phyloP scores from a whole-genome alignment of 2,113 vertebrate genomes.

The Syngnathus scovelli region DNA sequence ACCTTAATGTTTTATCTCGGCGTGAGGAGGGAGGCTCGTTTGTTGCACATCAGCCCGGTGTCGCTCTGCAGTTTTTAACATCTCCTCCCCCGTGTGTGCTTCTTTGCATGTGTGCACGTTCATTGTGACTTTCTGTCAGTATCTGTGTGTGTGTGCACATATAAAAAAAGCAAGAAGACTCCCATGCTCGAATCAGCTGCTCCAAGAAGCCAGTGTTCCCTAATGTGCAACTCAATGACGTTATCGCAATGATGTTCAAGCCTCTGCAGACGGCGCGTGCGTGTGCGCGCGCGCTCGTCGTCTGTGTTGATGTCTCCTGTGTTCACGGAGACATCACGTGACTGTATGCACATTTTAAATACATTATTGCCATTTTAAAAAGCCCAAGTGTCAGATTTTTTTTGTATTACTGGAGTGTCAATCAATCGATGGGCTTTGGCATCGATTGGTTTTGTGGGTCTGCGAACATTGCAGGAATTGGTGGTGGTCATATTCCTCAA shows the following conservation, averaged over 20 bases:
- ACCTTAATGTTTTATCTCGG: not conserved
- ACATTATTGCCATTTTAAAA: not conserved
- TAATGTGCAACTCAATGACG: constrained; percentile 7
- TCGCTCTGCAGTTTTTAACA: not conserved
- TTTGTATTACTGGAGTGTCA: not conserved
- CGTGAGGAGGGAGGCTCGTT: not conserved
- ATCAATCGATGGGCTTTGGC: not conserved
- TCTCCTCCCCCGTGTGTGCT: not conserved
- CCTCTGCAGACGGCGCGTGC: constrained; percentile 3
- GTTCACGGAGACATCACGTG: not conserved
- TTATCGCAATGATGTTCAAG: constrained; percentile 4
- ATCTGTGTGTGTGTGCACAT: not conserved
- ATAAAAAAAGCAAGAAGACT: not conserved
- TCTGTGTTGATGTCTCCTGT: not conserved
- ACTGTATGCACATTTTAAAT: not conserved
- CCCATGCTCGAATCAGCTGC: not conserved
- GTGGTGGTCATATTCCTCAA: not conserved
- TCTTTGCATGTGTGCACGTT: not conserved
- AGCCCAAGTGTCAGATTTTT: not conserved
- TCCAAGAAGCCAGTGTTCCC: constrained; percentile 1
- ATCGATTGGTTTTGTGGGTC: not conserved
- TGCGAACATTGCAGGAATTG: not conserved
- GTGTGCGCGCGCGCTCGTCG: not conserved
- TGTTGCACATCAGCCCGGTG: constrained; percentile 5
- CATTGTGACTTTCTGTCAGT: constrained; percentile 3